Conservation (phyloP, 35 echinoderm and acorn worm species). For the Lytechinus pictus region DNA sequence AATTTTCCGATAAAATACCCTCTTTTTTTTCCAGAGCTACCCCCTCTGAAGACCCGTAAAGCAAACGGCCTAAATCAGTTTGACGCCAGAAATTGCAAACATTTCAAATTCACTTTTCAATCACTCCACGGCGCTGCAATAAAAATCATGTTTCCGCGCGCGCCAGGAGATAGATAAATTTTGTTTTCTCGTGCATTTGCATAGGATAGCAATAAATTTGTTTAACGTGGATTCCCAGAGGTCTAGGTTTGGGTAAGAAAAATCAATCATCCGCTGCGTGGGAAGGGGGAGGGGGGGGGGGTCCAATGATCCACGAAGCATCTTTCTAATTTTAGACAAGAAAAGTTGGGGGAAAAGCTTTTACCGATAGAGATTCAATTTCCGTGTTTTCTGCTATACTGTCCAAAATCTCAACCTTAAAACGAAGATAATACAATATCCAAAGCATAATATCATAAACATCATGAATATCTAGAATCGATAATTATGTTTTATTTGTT, state of each 20-base stretch:
- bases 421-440: too few species aligned
- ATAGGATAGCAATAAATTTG: constrained; percentile 22
- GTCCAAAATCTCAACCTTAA: too few species aligned
- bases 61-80: not conserved
- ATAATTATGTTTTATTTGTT: too few species aligned
- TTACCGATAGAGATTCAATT: too few species aligned
- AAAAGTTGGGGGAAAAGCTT: not conserved
- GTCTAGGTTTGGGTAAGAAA: not conserved
- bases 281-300: not conserved
- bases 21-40: not conserved
- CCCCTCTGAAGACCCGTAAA: constrained; percentile 28
- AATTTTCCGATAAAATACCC: constrained; percentile 33
- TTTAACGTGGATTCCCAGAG: not conserved
- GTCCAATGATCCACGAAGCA: not conserved
- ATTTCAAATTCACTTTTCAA: constrained; percentile 33
- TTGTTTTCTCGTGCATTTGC: not conserved
- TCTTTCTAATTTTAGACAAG: not conserved
- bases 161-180: constrained; percentile 32
- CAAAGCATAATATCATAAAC: too few species aligned
- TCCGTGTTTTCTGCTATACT: too few species aligned
- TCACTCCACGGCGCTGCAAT: not conserved
- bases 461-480: too few species aligned
- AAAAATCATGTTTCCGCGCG: not conserved
- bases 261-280: not conserved
- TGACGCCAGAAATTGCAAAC: constrained; percentile 5